Conservation (phyloP, 2,797 vertebrate genomes). For the Anabacerthia variegaticeps region DNA sequence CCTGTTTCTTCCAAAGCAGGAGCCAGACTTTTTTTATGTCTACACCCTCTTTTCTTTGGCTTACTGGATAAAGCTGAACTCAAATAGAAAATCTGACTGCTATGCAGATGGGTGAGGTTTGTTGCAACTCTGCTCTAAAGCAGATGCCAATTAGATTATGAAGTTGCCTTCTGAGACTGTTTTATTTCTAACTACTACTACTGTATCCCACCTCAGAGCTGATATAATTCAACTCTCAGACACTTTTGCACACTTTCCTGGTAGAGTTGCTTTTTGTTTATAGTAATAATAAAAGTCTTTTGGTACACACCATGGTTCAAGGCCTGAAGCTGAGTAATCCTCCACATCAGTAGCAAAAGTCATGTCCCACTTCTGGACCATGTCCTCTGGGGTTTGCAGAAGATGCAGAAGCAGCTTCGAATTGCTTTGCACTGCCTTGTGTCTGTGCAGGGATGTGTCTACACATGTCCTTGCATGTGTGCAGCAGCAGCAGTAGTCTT, state of each 20-base stretch:
- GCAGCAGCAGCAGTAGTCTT: neutral
- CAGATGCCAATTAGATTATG: neutral
- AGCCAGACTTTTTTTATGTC: neutral
- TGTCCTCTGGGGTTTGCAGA: neutral
- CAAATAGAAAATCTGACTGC: neutral
- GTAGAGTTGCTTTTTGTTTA: neutral
- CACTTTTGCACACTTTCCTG: neutral
- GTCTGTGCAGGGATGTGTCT: neutral
- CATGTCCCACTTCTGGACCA: neutral
- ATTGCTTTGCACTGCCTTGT: neutral
- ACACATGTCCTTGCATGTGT: neutral
- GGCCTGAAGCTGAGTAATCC: neutral
- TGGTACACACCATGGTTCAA: neutral
- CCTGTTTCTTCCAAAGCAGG: conserved; percentile 2
- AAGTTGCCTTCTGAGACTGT: neutral
- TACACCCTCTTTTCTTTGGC: neutral
- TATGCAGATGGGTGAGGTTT: neutral
- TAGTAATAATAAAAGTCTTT: neutral
- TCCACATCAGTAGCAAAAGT: neutral
- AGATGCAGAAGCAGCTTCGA: neutral
- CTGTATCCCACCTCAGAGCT: neutral
- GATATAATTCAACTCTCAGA: neutral
- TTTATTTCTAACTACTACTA: neutral
- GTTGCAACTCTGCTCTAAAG: neutral
- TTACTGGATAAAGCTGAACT: neutral